These are phyloP conservation scores for Drosophila dunni DNA, from an alignment of 1,140 invertebrate genomes.

Conservation along the genomic window DNA sequence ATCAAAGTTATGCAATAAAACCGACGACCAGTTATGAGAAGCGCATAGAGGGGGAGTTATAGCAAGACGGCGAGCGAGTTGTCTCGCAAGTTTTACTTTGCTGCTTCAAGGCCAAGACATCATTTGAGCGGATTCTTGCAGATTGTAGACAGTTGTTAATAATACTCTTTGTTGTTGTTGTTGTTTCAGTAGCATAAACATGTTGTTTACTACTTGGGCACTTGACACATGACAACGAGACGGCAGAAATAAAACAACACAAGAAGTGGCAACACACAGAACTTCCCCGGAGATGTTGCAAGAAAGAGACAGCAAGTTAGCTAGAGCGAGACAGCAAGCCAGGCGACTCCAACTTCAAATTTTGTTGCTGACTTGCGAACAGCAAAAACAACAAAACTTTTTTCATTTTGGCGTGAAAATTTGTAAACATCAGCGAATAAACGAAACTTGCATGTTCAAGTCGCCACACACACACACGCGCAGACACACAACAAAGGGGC, in stretches of 20 bases:
- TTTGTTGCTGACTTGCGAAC: conserved; percentile 46
- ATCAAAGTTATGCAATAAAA: conserved; percentile 30
- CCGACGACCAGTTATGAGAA: conserved; percentile 4
- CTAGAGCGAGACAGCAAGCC: neutral
- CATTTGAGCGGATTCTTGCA: conserved; percentile 23
- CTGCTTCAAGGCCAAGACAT: conserved; percentile 32
- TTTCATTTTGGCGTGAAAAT: conserved; percentile 82
- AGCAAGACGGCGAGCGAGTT: neutral
- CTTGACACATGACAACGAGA: conserved; percentile 77
- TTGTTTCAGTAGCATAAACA: conserved; percentile 46
- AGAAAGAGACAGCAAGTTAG: neutral
- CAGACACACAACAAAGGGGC: neutral
- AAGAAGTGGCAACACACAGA: conserved; percentile 3
- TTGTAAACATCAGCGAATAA: conserved; percentile 81
- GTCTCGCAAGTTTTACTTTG: neutral
- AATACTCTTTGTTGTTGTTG: conserved; percentile 17
- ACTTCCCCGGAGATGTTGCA: conserved; percentile 19
- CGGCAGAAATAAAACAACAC: conserved; percentile 16
- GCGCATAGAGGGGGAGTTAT: neutral
- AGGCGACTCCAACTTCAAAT: conserved; percentile 24
- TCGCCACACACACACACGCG: neutral
- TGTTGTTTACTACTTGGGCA: conserved; percentile 65
- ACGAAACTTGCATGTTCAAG: conserved; percentile 62
- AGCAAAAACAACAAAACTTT: conserved; percentile 55
- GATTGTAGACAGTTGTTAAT: conserved; percentile 10